Conservation (phyloP, 35 echinoderm and acorn worm species). For the Amphiura filiformis region DNA sequence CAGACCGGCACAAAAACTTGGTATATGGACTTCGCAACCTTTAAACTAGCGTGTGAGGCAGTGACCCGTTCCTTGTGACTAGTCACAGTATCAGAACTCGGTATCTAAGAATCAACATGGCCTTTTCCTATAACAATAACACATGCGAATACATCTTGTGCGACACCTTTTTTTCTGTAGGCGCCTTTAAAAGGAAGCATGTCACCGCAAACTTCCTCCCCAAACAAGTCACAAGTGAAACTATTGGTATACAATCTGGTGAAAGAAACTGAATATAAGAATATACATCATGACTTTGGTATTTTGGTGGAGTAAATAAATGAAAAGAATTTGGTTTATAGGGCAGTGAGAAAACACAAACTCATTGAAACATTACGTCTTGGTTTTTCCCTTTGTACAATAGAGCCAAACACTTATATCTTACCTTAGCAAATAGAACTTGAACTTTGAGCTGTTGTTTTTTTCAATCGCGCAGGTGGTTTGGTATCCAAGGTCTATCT, state of each 20-base stretch:
- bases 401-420: slow-evolving; percentile 11
- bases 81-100: slow-evolving; percentile 22
- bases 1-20: neutral
- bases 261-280: neutral
- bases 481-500: slow-evolving; percentile 14
- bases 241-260: neutral
- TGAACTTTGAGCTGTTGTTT: slow-evolving; percentile 62
- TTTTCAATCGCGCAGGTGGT: neutral
- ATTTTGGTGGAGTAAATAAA: neutral
- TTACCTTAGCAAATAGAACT: slow-evolving; percentile 58
- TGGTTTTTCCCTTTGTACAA: neutral
- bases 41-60: neutral
- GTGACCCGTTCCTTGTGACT: slow-evolving; percentile 4
- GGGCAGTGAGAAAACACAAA: neutral
- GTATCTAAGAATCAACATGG: slow-evolving; percentile 50
- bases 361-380: neutral
- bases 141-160: slow-evolving; percentile 2
- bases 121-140: slow-evolving; percentile 7
- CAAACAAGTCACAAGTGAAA: neutral
- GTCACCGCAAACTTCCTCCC: slow-evolving; percentile 1
- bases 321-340: neutral
- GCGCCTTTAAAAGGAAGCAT: neutral
- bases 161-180: neutral
- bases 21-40: neutral
- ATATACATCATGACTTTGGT: slow-evolving; percentile 2